Evolutionary conservation across 2,888 invertebrate species (phyloP).

Genomic region (Netelia inedita): DNA sequence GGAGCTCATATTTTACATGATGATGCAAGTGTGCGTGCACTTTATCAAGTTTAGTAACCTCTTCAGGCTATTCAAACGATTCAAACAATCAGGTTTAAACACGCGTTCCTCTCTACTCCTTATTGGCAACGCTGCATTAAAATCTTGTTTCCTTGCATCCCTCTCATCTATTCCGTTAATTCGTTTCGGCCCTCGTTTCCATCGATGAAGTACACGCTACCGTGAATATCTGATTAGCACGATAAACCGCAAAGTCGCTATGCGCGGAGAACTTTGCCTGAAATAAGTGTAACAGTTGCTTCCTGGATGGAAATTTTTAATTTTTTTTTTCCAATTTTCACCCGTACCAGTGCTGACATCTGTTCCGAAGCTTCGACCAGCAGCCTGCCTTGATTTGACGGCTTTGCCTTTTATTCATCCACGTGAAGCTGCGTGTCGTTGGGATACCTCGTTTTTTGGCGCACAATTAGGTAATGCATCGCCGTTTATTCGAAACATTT

Average conservation of each 20-base stretch:
- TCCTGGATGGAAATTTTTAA: conserved; percentile 2
- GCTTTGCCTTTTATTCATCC: conserved; percentile 72
- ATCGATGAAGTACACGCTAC: neutral
- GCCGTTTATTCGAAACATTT: conserved; percentile 23
- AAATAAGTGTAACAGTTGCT: no score
- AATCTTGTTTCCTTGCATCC: neutral
- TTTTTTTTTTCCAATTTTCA: conserved; percentile 14
- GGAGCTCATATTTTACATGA: no score
- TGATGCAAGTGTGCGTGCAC: no score
- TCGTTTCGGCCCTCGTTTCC: neutral
- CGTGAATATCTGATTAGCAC: neutral
- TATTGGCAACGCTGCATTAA: neutral
- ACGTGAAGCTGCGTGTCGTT: conserved; percentile 77
- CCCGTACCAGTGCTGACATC: conserved; percentile 62
- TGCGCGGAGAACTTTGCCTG: neutral
- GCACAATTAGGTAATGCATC: conserved; percentile 79
- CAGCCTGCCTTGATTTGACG: conserved; percentile 62
- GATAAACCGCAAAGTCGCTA: neutral
- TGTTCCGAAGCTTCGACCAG: conserved; percentile 26
- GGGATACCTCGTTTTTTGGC: conserved; percentile 77
- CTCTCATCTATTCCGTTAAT: neutral
- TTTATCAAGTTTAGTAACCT: no score
- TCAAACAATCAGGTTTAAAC: neutral
- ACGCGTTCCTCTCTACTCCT: neutral
- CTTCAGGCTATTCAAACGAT: neutral